Evolutionary conservation across 2,113 vertebrate genomes (phyloP).

Genomic region (Leucopsar rothschildi): DNA sequence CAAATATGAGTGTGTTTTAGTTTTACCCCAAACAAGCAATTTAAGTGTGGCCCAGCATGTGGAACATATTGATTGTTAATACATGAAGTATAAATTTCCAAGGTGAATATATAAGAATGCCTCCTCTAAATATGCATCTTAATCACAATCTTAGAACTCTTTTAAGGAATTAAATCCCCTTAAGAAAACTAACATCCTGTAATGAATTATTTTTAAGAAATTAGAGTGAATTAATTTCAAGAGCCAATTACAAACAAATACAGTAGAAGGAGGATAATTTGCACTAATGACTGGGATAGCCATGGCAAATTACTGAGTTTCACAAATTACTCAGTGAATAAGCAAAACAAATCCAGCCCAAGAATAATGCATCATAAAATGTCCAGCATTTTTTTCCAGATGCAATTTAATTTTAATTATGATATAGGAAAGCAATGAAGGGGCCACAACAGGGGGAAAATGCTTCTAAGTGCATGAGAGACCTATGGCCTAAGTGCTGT

Average conservation of each 20-base stretch:
- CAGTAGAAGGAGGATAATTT: slow-evolving; percentile 56
- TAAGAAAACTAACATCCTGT: slow-evolving; percentile 28
- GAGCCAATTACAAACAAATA: slow-evolving; percentile 64
- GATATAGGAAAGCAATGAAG: slow-evolving; percentile 21
- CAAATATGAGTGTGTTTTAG: neutral
- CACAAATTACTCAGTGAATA: slow-evolving; percentile 51
- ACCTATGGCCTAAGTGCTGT: neutral
- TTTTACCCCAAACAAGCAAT: neutral
- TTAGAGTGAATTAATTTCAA: slow-evolving; percentile 58
- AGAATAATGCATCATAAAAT: slow-evolving; percentile 34
- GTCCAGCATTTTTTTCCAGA: slow-evolving; percentile 19
- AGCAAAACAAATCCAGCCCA: slow-evolving; percentile 43
- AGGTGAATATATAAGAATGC: neutral
- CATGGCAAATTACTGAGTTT: slow-evolving; percentile 57
- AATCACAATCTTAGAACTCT: slow-evolving; percentile 34
- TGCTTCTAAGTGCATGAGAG: neutral
- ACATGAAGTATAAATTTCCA: neutral
- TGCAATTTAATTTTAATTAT: slow-evolving; percentile 47
- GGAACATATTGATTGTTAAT: neutral
- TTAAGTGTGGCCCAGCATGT: neutral
- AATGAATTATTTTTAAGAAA: slow-evolving; percentile 52
- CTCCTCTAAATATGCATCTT: slow-evolving; percentile 32
- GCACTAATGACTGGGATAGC: slow-evolving; percentile 60
- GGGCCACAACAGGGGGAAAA: neutral
- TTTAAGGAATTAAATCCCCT: slow-evolving; percentile 50